phyloP scores from a whole-genome alignment of 2,888 invertebrate genomes.

The Sesia apiformis region DNA sequence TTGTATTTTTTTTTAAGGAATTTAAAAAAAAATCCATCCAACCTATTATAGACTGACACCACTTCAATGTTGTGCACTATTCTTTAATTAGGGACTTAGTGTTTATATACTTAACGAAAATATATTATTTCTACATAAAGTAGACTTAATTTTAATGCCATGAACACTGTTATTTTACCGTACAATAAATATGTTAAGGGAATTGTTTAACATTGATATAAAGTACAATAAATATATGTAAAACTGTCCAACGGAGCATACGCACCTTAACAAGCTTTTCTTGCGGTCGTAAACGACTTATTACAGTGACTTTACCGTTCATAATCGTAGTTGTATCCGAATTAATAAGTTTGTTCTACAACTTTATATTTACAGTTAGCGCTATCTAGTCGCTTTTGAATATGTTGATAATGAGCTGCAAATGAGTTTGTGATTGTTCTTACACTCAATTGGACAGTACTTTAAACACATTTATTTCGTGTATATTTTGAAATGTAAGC shows the following conservation, averaged over 20 bases:
- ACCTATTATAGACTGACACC: constrained; percentile 72
- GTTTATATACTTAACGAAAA: constrained; percentile 29
- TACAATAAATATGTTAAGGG: constrained; percentile 31
- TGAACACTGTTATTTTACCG: constrained; percentile 28
- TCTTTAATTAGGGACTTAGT: constrained; percentile 57
- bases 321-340: no score
- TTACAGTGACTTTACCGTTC: no score
- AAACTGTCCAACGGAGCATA: no score
- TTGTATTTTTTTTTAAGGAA: constrained; percentile 26
- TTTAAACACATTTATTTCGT: constrained; percentile 31
- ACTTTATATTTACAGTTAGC: no score
- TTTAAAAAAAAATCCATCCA: constrained; percentile 63
- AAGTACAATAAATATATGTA: constrained; percentile 36
- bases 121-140: constrained; percentile 15
- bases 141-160: constrained; percentile 40
- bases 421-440: no score
- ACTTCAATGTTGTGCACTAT: constrained; percentile 67
- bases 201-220: constrained; percentile 48
- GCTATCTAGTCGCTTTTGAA: no score
- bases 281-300: no score
- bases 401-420: no score
- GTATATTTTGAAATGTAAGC: constrained; percentile 67
- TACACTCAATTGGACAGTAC: no score
- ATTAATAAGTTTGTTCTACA: no score
- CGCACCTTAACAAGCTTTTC: no score